Conservation (phyloP, 1,140 invertebrate species). For the Solen grandis region DNA sequence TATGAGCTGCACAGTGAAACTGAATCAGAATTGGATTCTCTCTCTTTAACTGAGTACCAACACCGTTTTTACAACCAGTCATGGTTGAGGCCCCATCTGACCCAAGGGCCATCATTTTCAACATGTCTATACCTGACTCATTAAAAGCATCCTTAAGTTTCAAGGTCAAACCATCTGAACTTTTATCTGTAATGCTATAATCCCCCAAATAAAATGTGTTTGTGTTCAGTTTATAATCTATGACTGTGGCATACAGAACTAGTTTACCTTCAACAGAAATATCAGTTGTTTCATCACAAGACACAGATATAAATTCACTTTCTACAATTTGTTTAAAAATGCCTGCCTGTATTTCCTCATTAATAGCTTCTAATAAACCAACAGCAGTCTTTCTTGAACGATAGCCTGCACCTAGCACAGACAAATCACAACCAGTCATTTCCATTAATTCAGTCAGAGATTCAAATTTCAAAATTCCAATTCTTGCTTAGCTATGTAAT, state of each 20-base stretch:
- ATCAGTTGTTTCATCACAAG: no score
- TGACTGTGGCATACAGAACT: background rate
- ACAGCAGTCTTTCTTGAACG: no score
- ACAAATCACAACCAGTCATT: background rate
- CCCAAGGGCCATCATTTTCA: constrained; percentile 9
- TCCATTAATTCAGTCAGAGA: background rate
- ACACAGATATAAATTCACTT: background rate
- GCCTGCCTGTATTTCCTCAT: no score
- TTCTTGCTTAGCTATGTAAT: background rate
- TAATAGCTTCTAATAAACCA: no score
- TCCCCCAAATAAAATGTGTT: constrained; percentile 8
- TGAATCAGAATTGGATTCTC: constrained; percentile 30
- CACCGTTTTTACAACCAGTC: constrained; percentile 43
- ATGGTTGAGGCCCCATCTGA: constrained; percentile 54
- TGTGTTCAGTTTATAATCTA: background rate
- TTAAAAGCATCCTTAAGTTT: background rate
- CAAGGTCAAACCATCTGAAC: background rate
- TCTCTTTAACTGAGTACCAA: background rate
- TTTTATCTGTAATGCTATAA: background rate
- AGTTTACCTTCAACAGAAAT: constrained; percentile 1
- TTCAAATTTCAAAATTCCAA: background rate
- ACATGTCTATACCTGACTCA: background rate
- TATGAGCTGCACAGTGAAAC: constrained; percentile 42
- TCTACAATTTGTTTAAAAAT: background rate
- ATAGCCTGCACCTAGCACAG: background rate